Evolutionary conservation across 2,888 invertebrate genomes (phyloP).

Genomic region (Caradrina kadenii): DNA sequence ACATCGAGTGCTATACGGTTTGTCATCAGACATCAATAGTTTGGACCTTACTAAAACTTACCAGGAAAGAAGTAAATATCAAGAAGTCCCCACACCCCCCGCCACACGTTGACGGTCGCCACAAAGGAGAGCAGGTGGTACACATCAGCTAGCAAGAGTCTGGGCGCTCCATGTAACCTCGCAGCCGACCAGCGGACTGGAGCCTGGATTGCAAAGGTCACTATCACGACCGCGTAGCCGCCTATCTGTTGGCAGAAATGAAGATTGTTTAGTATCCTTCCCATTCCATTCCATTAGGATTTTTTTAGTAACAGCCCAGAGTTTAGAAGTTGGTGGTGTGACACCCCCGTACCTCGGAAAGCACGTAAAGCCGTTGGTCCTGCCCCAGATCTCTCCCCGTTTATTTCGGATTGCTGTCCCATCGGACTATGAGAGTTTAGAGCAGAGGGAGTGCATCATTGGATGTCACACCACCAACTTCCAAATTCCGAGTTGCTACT

Average conservation of each 20-base stretch:
- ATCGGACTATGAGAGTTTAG: no score
- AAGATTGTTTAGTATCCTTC: not conserved
- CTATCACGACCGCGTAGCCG: constrained; percentile 93
- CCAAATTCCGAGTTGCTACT: no score
- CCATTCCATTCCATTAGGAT: no score
- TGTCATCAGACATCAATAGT: not conserved
- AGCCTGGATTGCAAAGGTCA: constrained; percentile 94
- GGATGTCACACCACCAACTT: no score
- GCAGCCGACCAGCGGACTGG: constrained; percentile 93
- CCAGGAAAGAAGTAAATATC: constrained; percentile 95
- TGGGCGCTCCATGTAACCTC: constrained; percentile 91
- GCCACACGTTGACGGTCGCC: constrained; percentile 97
- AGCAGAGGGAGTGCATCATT: no score
- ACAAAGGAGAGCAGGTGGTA: constrained; percentile 94
- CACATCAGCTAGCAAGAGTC: constrained; percentile 93
- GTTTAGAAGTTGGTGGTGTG: no score
- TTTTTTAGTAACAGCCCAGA: no score
- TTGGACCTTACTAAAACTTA: constrained; percentile 84
- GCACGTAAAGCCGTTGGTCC: no score
- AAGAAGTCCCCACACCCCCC: constrained; percentile 95
- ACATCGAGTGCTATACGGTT: no score
- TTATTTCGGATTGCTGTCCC: no score
- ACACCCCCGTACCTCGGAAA: no score
- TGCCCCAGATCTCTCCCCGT: no score
- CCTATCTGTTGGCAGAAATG: constrained; percentile 88